Percentiles rank a stretch among this genome's conserved stretches.
Conservation (phyloP, 1,140 invertebrate genomes). For the Drosophila melanica region DNA sequence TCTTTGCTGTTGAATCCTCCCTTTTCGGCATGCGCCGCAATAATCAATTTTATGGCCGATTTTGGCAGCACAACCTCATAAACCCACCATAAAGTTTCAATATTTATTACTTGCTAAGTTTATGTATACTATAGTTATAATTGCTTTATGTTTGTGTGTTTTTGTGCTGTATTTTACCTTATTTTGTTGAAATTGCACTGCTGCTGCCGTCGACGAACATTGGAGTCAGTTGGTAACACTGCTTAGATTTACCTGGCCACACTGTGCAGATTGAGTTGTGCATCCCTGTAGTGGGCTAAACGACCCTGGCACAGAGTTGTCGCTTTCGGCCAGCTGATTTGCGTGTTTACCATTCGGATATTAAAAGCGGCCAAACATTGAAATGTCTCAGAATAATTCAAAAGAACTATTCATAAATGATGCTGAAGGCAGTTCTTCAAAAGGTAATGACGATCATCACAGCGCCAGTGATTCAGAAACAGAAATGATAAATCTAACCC, state of each 20-base stretch:
- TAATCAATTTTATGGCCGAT: constrained; percentile 61
- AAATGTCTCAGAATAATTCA: constrained; percentile 41
- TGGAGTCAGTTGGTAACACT: constrained; percentile 51
- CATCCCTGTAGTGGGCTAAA: constrained; percentile 10
- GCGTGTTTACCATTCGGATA: constrained; percentile 19
- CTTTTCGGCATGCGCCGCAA: constrained; percentile 80
- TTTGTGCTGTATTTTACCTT: constrained; percentile 70
- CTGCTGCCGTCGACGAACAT: constrained; percentile 39
- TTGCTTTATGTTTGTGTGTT: constrained; percentile 61
- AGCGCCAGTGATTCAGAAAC: constrained; percentile 45
- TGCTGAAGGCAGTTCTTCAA: neutral
- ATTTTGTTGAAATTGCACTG: constrained; percentile 78
- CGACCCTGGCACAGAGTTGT: constrained; percentile 4
- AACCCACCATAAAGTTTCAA: neutral
- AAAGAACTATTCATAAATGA: neutral
- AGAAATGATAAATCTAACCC: constrained; percentile 35
- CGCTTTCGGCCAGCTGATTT: constrained; percentile 15
- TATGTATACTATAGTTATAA: constrained; percentile 35
- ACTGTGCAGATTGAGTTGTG: constrained; percentile 4
- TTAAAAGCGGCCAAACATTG: neutral
- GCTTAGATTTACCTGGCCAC: neutral
- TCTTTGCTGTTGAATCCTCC: constrained; percentile 68
- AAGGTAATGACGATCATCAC: constrained; percentile 1
- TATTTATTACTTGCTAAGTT: constrained; percentile 16
- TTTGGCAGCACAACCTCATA: constrained; percentile 9